A percentile compares a stretch with the other conserved stretches of the same genome.
phyloP scores from a whole-genome alignment of 1,140 invertebrate genomes.

The Microplitis demolitor region DNA sequence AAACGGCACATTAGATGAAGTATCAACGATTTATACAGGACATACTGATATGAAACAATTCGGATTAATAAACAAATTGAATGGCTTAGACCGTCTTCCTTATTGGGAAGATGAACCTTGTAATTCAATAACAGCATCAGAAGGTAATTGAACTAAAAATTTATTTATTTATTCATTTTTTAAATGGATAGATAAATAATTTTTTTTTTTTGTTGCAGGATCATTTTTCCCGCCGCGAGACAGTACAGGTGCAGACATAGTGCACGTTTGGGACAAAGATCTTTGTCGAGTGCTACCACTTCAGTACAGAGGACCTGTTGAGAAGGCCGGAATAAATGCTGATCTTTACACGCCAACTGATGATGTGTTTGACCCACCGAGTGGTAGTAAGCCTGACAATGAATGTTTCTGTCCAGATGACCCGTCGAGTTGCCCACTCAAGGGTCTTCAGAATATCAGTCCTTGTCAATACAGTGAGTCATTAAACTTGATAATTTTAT shows the following conservation, averaged over 20 bases:
- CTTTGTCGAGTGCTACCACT: conserved; percentile 80
- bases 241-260: conserved; percentile 72
- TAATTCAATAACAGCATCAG: conserved; percentile 81
- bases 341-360: conserved; percentile 76
- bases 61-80: conserved; percentile 76
- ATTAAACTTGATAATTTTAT: background rate
- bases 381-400: conserved; percentile 71
- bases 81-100: conserved; percentile 75
- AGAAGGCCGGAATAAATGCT: conserved; percentile 72
- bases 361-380: conserved; percentile 71
- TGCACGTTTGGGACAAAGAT: conserved; percentile 85
- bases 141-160: conserved; percentile 63
- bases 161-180: background rate
- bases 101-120: conserved; percentile 79
- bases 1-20: conserved; percentile 81
- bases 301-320: conserved; percentile 69
- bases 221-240: conserved; percentile 81
- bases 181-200: background rate
- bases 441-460: conserved; percentile 83
- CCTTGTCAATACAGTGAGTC: conserved; percentile 82
- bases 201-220: conserved; percentile 49
- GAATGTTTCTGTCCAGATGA: conserved; percentile 78
- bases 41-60: conserved; percentile 77
- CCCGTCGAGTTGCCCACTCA: conserved; percentile 69
- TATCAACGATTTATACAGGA: conserved; percentile 81